Base-by-base conservation (phyloP, 2,888 invertebrate species). In the Cephus rjabovi region DNA sequence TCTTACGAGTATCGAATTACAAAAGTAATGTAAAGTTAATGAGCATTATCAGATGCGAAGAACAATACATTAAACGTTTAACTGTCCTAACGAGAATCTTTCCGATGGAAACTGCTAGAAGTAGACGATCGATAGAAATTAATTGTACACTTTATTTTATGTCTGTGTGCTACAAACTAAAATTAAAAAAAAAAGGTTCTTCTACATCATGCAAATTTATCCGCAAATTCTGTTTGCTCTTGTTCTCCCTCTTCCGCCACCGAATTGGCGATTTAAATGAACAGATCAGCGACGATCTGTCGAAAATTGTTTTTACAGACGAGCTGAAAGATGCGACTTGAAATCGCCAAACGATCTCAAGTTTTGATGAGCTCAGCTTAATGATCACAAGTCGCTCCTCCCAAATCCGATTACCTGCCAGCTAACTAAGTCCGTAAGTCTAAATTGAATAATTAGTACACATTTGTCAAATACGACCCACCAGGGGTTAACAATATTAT, bases 141-240 rank as follows among this genome's bases (percentile, higher is more conserved):
- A 87, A 88, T 83, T 84, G 83, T 88, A 87, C 84, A 87, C 81
- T 90, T 89, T 88, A 88, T 30, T 74, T 69, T 86, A 84, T 86
- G 80, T 81, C 85, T 82, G 77, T 80, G 83, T 85, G 84, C 85
- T 89, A 89, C 88, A 90, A 88, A 87, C 87, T 89, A 87, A 88
- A 86, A 86, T 86, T 85, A 85, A 80, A 86, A 86, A 87, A 87
- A 87, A 83, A 85, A 85, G 34, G 74, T 34, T 74, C 4, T 23
- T 34, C 34, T 74, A 37, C 11, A 56, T 33, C 89, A 88, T 88
- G 87, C 89, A 88, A 87, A 87, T 82, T 83, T 84, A 82, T 88
- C 81, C 83, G 86, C 83, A 86, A 83, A 81, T 79, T 71, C 37
- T 79, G 75, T 77, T 73, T 74, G 33, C 37, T 77, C 73, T 79